A percentile compares a stretch with the other conserved stretches of the same genome.
These are phyloP conservation scores for Ostrea denselamellosa DNA, from an alignment of 1,140 invertebrate species.

Conservation along the genomic window DNA sequence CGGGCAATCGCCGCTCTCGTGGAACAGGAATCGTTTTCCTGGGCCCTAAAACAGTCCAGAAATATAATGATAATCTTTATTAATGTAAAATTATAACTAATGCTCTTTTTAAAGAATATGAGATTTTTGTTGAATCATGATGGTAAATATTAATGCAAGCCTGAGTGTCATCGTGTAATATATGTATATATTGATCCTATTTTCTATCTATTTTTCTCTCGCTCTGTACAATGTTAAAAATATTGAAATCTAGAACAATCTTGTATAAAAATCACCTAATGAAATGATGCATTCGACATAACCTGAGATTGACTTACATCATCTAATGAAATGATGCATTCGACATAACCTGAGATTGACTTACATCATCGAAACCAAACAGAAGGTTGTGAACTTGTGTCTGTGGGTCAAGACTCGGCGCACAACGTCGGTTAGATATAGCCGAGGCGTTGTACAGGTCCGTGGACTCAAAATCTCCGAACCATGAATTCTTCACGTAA, in stretches of 20 bases:
- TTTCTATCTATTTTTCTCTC: no score
- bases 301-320: not conserved
- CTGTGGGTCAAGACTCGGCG: not conserved
- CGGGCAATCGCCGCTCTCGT: not conserved
- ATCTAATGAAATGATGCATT: no score
- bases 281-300: no score
- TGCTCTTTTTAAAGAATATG: no score
- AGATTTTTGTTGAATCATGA: no score
- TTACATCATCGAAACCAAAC: constrained; percentile 17
- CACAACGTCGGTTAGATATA: not conserved
- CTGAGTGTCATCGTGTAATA: no score
- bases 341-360: not conserved
- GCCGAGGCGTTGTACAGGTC: not conserved
- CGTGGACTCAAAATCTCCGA: constrained; percentile 5
- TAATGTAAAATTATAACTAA: no score
- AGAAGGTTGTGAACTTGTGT: not conserved
- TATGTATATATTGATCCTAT: no score
- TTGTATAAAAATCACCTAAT: no score
- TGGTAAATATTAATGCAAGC: no score
- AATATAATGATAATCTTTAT: not conserved
- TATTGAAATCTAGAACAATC: no score
- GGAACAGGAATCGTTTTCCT: not conserved
- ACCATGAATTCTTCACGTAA: constrained; percentile 9
- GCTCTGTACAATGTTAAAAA: no score
- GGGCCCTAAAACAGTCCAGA: not conserved